phyloP scores from a whole-genome alignment of 2,113 vertebrate species.

The Sclerurus mexicanus region DNA sequence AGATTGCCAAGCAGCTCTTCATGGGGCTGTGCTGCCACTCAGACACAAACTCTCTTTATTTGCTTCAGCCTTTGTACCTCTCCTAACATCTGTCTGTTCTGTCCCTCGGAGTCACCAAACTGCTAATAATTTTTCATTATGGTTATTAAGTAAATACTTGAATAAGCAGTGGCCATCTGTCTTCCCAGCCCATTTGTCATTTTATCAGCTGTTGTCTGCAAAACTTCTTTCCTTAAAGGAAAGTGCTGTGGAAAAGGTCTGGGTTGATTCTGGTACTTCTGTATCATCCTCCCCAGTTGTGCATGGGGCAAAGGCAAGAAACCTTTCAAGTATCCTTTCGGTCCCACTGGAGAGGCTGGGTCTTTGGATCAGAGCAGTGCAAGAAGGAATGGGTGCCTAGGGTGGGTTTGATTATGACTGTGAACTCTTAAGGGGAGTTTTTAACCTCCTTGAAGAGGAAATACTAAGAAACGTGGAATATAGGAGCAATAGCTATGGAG shows the following conservation, averaged over 20 bases:
- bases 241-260: neutral
- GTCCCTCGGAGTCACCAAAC: neutral
- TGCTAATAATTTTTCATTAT: constrained; percentile 29
- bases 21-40: neutral
- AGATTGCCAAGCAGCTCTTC: neutral
- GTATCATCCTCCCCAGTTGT: neutral
- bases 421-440: neutral
- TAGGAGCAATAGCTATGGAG: neutral
- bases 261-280: neutral
- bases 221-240: neutral
- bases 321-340: neutral
- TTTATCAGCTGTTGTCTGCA: neutral
- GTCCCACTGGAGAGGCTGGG: accelerated
- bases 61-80: neutral
- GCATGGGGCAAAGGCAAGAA: neutral
- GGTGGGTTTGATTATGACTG: neutral
- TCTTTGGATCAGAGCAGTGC: neutral
- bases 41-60: neutral
- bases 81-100: neutral
- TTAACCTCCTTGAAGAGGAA: neutral
- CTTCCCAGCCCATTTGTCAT: neutral
- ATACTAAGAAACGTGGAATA: neutral
- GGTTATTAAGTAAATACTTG: constrained; percentile 14
- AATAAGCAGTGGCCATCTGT: constrained; percentile 4
- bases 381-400: neutral